Evolutionary conservation across 2,113 vertebrate genomes (phyloP).

Genomic region (Muscicapa adusta): DNA sequence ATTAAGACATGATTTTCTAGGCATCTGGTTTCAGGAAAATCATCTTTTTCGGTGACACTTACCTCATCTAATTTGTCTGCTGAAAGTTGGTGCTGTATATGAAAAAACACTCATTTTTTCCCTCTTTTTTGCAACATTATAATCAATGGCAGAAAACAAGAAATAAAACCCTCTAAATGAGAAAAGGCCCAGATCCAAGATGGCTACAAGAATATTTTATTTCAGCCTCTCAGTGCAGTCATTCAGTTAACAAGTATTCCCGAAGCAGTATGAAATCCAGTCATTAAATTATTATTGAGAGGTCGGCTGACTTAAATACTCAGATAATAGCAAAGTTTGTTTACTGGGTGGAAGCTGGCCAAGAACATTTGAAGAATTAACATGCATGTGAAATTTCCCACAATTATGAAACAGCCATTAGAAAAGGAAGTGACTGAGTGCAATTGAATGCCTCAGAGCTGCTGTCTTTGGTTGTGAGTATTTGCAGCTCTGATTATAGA

Average conservation of each 20-base stretch:
- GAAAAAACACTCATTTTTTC: neutral
- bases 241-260: constrained; percentile 6
- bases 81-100: neutral
- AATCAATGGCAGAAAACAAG: neutral
- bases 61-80: neutral
- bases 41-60: neutral
- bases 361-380: constrained; percentile 29
- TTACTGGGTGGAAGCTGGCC: constrained; percentile 37
- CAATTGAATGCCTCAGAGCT: neutral
- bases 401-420: neutral
- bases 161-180: neutral
- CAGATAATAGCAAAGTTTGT: constrained; percentile 38
- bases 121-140: neutral
- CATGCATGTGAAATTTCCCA: neutral
- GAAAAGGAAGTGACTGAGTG: neutral
- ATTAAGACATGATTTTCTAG: neutral
- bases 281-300: constrained; percentile 28
- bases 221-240: neutral
- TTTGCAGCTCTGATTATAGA: neutral
- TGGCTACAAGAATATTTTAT: neutral
- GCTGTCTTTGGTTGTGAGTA: neutral
- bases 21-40: neutral
- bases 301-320: constrained; percentile 2
- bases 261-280: constrained; percentile 4
- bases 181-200: neutral